Evolutionary conservation across 2,113 vertebrate species (phyloP).

Genomic region (Steatornis caripensis): DNA sequence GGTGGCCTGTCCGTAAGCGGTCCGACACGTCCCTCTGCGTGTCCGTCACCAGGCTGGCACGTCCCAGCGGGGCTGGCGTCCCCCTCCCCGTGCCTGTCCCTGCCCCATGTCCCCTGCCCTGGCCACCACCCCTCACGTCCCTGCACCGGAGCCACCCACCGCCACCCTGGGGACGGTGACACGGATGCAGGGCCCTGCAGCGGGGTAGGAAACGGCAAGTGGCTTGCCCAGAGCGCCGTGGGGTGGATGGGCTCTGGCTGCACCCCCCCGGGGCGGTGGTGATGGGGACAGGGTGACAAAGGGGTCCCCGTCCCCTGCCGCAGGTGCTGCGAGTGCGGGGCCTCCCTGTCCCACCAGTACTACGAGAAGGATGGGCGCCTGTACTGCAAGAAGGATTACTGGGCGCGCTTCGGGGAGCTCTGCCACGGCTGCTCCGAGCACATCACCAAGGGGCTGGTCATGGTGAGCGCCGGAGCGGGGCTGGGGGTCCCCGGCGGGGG

Average conservation of each 20-base stretch:
- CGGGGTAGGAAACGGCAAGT: not conserved
- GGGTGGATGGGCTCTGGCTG: not conserved
- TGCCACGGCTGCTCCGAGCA: slow-evolving; percentile 95
- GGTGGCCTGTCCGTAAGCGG: not conserved
- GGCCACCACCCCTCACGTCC: not conserved
- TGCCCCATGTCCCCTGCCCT: not conserved
- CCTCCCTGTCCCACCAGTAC: slow-evolving; percentile 93
- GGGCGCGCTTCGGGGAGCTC: slow-evolving; percentile 89
- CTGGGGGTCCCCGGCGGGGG: rapidly evolving
- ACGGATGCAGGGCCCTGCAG: not conserved
- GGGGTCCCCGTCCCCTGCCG: not conserved
- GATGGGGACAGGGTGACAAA: rapidly evolving
- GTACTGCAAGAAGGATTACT: slow-evolving; percentile 98
- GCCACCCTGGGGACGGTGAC: not conserved
- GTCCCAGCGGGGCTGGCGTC: not conserved
- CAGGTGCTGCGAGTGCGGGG: slow-evolving; percentile 93
- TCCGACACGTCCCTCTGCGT: not conserved
- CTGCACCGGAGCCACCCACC: not conserved
- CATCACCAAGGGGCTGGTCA: slow-evolving; percentile 95
- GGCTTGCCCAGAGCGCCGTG: not conserved
- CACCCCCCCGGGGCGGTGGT: rapidly evolving
- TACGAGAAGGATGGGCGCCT: slow-evolving; percentile 96
- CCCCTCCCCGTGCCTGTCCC: not conserved
- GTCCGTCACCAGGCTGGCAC: not conserved
- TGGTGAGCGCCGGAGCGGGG: slow-evolving; percentile 75